These are phyloP conservation scores for Nannoperca australis DNA, from an alignment of 2,797 vertebrate species.

Conservation along the genomic window DNA sequence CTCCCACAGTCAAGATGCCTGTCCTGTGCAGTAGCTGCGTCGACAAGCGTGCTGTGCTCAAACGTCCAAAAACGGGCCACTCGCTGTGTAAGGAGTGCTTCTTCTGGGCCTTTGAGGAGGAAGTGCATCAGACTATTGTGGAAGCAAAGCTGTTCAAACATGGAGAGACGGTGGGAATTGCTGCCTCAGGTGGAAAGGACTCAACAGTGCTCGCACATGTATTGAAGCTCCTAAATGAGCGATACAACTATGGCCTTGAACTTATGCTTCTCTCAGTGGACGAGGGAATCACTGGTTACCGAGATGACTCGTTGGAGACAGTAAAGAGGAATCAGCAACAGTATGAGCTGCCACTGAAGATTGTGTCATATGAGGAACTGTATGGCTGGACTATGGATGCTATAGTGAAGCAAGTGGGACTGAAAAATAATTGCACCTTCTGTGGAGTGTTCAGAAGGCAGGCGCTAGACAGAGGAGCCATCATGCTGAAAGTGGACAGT, in stretches of 20 bases:
- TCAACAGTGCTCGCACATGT: conserved; percentile 93
- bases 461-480: conserved; percentile 89
- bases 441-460: conserved; percentile 92
- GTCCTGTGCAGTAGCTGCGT: conserved; percentile 85
- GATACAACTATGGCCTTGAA: conserved; percentile 85
- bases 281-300: conserved; percentile 91
- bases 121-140: conserved; percentile 89
- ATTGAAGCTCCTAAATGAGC: conserved; percentile 87
- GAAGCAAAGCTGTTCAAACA: conserved; percentile 84
- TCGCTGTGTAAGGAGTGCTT: conserved; percentile 91
- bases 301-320: conserved; percentile 90
- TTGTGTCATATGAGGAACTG: conserved; percentile 90
- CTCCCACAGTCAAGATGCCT: conserved; percentile 75
- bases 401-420: conserved; percentile 89
- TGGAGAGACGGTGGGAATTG: conserved; percentile 88
- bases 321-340: conserved; percentile 88
- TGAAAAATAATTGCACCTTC: conserved; percentile 93
- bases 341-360: conserved; percentile 89
- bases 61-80: conserved; percentile 88
- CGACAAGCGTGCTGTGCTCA: conserved; percentile 84
- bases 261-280: conserved; percentile 90
- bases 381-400: conserved; percentile 95
- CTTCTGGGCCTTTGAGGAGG: conserved; percentile 90
- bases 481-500: conserved; percentile 90
- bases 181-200: conserved; percentile 91